Evolutionary conservation across 1,140 invertebrate species (phyloP).

Genomic region (Lordiphosa mommai): DNA sequence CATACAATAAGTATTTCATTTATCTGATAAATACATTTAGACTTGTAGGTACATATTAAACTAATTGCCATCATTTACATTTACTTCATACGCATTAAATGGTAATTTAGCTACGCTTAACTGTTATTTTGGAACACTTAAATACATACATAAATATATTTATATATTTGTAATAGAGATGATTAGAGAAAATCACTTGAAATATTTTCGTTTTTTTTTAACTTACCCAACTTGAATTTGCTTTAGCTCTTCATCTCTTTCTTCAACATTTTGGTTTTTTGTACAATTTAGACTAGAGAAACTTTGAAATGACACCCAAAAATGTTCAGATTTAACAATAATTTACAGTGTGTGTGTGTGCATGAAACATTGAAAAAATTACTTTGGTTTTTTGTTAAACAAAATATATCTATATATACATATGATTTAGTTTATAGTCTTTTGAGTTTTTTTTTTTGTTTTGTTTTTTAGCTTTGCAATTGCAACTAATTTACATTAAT

Average conservation of each 20-base stretch:
- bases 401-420: conserved; percentile 47
- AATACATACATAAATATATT: conserved; percentile 53
- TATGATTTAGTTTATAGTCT: conserved; percentile 56
- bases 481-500: conserved; percentile 50
- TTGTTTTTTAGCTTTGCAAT: conserved; percentile 35
- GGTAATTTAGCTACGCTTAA: conserved; percentile 67
- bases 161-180: conserved; percentile 17
- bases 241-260: conserved; percentile 3
- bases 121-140: conserved; percentile 51
- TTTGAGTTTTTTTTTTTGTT: conserved; percentile 46
- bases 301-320: conserved; percentile 14
- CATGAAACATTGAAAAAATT: conserved; percentile 52
- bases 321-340: conserved; percentile 63
- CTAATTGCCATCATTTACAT: conserved; percentile 52
- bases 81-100: conserved; percentile 43
- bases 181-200: conserved; percentile 59
- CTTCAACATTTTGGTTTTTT: conserved; percentile 19
- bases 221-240: conserved; percentile 33
- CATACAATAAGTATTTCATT: conserved; percentile 55
- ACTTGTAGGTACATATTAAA: conserved; percentile 19
- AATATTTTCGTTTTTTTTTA: conserved; percentile 14
- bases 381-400: no score
- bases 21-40: conserved; percentile 19
- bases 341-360: conserved; percentile 66
- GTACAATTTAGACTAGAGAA: conserved; percentile 40